Evolutionary conservation across 2,797 vertebrate species (phyloP).

Genomic region (Megaceryle alcyon): DNA sequence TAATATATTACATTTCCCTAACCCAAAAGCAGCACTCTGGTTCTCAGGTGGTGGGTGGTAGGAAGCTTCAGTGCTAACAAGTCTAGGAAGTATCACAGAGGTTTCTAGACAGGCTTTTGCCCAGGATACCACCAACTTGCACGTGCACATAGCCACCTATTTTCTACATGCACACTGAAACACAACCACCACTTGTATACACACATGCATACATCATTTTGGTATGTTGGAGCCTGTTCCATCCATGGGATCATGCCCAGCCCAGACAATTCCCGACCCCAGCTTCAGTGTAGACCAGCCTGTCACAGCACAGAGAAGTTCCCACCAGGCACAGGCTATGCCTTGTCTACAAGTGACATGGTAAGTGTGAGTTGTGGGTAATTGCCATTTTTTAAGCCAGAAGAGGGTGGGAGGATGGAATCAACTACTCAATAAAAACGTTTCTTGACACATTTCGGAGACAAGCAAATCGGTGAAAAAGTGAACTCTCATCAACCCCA

Average conservation of each 20-base stretch:
- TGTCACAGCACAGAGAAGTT: neutral
- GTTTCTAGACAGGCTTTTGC: neutral
- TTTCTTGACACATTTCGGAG: slow-evolving; percentile 1
- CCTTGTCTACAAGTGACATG: neutral
- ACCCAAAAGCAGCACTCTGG: neutral
- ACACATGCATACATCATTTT: neutral
- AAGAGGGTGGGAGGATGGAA: neutral
- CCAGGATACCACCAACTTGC: neutral
- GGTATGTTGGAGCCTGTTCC: rapidly evolving
- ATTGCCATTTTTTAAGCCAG: neutral
- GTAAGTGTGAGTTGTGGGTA: neutral
- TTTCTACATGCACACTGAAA: rapidly evolving
- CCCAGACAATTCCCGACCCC: neutral
- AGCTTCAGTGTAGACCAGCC: rapidly evolving
- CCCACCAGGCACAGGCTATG: rapidly evolving
- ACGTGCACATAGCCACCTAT: rapidly evolving
- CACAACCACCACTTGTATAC: neutral
- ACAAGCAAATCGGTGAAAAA: slow-evolving; percentile 53
- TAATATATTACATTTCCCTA: neutral
- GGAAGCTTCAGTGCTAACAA: neutral
- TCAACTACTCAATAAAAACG: neutral
- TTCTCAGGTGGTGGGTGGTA: rapidly evolving
- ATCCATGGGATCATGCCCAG: rapidly evolving
- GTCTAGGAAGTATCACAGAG: neutral
- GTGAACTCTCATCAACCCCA: slow-evolving; percentile 3